Evolutionary conservation across 2,888 invertebrate species (phyloP), one percentile per base, ranked within the genome.

Genomic region (Eupithecia centaureata): DNA sequence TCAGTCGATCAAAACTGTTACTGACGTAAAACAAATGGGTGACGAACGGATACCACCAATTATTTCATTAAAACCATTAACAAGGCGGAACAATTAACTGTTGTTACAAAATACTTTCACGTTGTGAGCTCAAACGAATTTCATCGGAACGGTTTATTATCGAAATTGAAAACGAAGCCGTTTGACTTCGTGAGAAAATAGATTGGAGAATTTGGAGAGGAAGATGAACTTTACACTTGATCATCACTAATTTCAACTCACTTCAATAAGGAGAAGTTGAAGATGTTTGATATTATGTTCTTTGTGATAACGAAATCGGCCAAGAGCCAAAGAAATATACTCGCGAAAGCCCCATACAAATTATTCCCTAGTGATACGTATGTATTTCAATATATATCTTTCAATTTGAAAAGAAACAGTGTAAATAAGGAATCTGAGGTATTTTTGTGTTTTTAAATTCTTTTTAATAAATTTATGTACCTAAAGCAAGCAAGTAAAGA

Each of bases 11-110:
- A 52, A 13, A 27, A 52, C 27, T 52, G 52, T 52, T 27, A 25
- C 18, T 56, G n/a, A n/a, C n/a, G 32, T 57, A 30, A 18, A 57
- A 33, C 32, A 66, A 58, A 71, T 70, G 73, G 73, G 71, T 69
- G 75, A 56, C 69, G 51, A 71, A 67, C 83, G 86, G 87, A 87
- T 82, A 84, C 84, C 68, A 76, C 72, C 87, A 89, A 89, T 91
- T 90, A 89, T 86, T 88, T 82, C 79, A 90, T 91, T 88, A 86
- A 62, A 69, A 77, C 80, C 71, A 86, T 87, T 83, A 83, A 77
- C 75, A 72, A 70, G 67, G 71, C 66, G 65, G 30, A 59, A 73
- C 73, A 81, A 81, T 82, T 78, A 79, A 79, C 77, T 70, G 67
- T 77, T 78, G 65, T 78, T 73, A 74, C 69, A 67, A 75, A 76